phyloP scores from a whole-genome alignment of 2,113 vertebrate genomes.

The Capreolus pygargus region DNA sequence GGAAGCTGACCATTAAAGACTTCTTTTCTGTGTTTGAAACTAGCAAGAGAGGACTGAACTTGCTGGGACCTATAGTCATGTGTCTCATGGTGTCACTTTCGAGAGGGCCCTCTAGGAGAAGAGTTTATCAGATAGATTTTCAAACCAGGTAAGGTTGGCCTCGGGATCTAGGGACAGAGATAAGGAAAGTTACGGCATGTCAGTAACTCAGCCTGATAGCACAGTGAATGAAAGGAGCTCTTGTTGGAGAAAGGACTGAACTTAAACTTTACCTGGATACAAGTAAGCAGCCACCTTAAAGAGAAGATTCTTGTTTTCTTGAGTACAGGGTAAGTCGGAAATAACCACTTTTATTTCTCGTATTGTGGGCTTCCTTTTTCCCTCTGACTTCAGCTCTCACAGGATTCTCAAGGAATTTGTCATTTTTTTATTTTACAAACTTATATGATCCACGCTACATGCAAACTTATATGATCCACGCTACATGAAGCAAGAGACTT shows the following conservation, averaged over 20 bases:
- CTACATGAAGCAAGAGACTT: neutral
- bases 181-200: neutral
- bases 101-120: neutral
- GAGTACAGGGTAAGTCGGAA: neutral
- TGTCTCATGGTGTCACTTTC: neutral
- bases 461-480: neutral
- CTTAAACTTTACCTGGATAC: neutral
- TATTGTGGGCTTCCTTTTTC: neutral
- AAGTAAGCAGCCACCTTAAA: neutral
- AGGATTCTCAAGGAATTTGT: neutral
- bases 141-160: neutral
- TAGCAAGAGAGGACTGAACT: neutral
- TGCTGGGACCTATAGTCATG: neutral
- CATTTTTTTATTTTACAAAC: neutral
- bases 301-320: neutral
- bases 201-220: neutral
- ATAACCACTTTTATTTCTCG: neutral
- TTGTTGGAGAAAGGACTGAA: neutral
- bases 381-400: neutral
- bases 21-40: slow-evolving; percentile 7
- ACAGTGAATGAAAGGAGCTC: neutral
- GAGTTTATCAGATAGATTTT: neutral
- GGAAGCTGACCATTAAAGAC: neutral
- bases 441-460: neutral
- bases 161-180: neutral